These are phyloP conservation scores for Tricholauxania praeusta DNA, from an alignment of 2,888 invertebrate genomes.

Conservation along the genomic window DNA sequence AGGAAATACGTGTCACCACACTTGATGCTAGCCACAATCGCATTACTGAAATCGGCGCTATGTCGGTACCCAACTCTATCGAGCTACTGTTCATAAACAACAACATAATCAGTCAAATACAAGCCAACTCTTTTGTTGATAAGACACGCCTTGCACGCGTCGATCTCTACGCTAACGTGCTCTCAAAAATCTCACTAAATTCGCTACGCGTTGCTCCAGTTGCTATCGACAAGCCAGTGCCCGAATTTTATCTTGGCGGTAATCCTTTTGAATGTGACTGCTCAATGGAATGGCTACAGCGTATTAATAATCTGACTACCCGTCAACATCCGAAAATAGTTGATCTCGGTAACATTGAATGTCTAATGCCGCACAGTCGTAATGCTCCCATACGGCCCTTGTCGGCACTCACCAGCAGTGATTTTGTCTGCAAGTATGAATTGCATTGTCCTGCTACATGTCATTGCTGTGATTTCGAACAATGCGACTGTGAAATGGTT, in stretches of 20 bases:
- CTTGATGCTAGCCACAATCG: slow-evolving; percentile 92
- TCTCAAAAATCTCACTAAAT: slow-evolving; percentile 85
- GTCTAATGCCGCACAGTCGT: slow-evolving; percentile 86
- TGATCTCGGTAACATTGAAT: slow-evolving; percentile 90
- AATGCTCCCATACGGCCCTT: slow-evolving; percentile 84
- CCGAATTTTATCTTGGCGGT: slow-evolving; percentile 91
- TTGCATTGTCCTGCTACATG: slow-evolving; percentile 94
- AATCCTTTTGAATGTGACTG: slow-evolving; percentile 97
- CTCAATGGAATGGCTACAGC: slow-evolving; percentile 94
- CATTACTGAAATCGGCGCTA: slow-evolving; percentile 83
- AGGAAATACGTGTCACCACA: slow-evolving; percentile 84
- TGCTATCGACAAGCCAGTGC: slow-evolving; percentile 76
- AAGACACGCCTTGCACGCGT: slow-evolving; percentile 87
- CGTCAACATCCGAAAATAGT: slow-evolving; percentile 89
- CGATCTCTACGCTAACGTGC: slow-evolving; percentile 90
- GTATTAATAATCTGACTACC: slow-evolving; percentile 87
- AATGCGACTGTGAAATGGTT: slow-evolving; percentile 97
- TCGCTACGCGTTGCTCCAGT: slow-evolving; percentile 83
- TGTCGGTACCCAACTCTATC: slow-evolving; percentile 89
- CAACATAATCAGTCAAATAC: slow-evolving; percentile 84
- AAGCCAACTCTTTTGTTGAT: slow-evolving; percentile 87
- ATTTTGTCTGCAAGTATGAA: slow-evolving; percentile 93
- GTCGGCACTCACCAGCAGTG: slow-evolving; percentile 81
- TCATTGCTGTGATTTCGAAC: slow-evolving; percentile 96
- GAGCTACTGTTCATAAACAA: slow-evolving; percentile 90